Evolutionary conservation across 2,888 invertebrate species (phyloP).

Genomic region (Acronicta leporina): DNA sequence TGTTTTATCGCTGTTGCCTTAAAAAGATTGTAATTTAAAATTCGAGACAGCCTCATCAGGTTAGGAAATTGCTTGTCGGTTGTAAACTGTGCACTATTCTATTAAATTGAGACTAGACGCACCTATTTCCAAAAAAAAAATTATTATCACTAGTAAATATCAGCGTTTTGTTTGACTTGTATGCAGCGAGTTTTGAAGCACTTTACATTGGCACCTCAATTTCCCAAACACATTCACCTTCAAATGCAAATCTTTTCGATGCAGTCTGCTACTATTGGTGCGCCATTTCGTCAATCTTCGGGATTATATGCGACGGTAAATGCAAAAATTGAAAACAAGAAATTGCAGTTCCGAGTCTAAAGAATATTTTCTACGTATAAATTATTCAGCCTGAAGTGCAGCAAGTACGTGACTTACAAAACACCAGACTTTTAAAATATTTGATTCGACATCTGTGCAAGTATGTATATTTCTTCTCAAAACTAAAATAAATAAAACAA

Average conservation of each 20-base stretch:
- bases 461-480: constrained; percentile 14
- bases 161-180: constrained; percentile 45
- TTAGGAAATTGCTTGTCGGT: constrained; percentile 29
- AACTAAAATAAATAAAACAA: too few relatives aligned
- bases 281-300: constrained; percentile 52
- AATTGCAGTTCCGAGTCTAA: constrained; percentile 22
- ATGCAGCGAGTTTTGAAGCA: constrained; percentile 52
- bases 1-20: constrained; percentile 35
- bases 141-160: constrained; percentile 29
- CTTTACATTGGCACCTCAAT: constrained; percentile 42
- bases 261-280: constrained; percentile 40
- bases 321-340: constrained; percentile 31
- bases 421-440: constrained; percentile 37
- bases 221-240: constrained; percentile 50
- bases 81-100: constrained; percentile 30
- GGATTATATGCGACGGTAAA: constrained; percentile 47
- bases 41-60: constrained; percentile 24
- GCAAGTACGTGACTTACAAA: constrained; percentile 22
- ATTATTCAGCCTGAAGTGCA: constrained; percentile 22
- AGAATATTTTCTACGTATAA: constrained; percentile 14
- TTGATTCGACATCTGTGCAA: constrained; percentile 5
- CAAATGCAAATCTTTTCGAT: constrained; percentile 55
- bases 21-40: constrained; percentile 46
- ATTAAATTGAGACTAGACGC: constrained; percentile 13
- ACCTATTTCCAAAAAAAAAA: constrained; percentile 8